Evolutionary conservation across 2,113 vertebrate genomes (phyloP).

Genomic region (Illadopsis cleaveri): DNA sequence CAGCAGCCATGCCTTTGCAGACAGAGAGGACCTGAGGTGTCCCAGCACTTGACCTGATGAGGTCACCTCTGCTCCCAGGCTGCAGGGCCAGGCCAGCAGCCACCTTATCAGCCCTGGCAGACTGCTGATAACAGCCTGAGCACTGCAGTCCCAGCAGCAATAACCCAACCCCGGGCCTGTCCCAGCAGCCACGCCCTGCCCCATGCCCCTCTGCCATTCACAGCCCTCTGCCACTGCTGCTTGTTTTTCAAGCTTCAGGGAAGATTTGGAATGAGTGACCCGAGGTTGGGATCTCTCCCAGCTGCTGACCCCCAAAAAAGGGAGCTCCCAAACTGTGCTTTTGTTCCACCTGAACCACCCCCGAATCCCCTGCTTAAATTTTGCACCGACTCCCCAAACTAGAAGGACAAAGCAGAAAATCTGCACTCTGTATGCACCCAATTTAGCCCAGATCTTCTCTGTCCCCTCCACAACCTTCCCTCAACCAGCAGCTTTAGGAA

Average conservation of each 20-base stretch:
- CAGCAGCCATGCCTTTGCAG: fast-evolving
- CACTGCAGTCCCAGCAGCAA: not conserved
- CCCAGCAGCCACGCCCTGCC: not conserved
- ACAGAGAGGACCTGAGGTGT: fast-evolving
- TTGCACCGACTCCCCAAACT: fast-evolving
- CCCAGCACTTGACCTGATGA: not conserved
- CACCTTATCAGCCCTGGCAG: not conserved
- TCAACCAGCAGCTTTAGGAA: not conserved
- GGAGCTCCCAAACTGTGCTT: not conserved
- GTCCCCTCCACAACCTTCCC: not conserved
- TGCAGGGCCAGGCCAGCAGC: not conserved
- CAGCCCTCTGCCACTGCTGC: not conserved
- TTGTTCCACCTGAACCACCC: not conserved
- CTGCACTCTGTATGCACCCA: fast-evolving
- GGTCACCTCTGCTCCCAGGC: not conserved
- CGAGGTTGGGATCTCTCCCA: not conserved
- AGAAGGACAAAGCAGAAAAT: not conserved
- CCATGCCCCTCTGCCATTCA: not conserved
- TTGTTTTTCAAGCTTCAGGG: not conserved
- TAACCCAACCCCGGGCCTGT: not conserved
- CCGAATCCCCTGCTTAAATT: not conserved
- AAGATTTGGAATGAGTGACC: not conserved
- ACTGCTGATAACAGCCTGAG: not conserved
- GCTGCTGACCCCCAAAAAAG: not conserved
- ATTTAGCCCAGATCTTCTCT: fast-evolving